Evolutionary conservation across 35 echinoderm and acorn worm species (phyloP), one percentile per base, ranked within the genome.

Genomic region (Stichopus chloronotus): DNA sequence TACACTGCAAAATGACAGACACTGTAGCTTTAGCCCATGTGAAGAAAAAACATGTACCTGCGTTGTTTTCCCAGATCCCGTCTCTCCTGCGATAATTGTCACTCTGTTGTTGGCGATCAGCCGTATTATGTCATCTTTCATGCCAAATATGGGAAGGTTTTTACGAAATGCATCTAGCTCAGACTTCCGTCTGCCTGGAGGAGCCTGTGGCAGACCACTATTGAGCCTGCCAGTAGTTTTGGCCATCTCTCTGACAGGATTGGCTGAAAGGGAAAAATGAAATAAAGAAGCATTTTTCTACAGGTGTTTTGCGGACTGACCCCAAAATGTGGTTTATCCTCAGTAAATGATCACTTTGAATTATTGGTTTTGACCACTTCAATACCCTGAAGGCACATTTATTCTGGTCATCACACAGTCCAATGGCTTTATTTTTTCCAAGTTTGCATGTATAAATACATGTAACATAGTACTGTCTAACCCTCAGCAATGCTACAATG

Each of bases 51-150:
- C 30, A 43, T 43, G 16, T 92, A 99, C 97, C 97, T 99, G 97
- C 53, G 97, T 99, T n/a, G 97, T 99, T 79, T 99, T 99, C 21
- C 97, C 97, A 53, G 97, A 99, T 24, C 97, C 97, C n/a, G 97
- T 99, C 63, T 99, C 97, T 12, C 97, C 97, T 52, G 84, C 82
- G 55, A 99, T 96, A 3, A 99, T 92, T 5, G 94, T 55, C 19
- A 99, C 97, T 25, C 90, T 91, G 89, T 94, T 96, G 17, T 58
- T 91, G 76, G 94, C 83, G 5, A 99, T 92, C 9, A 92, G 23
- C 78, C 82, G 22, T 12, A 99, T 21, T 9, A 99, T 92, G 3
- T 95, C 92, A 65, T 93, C 76, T 21, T 87, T 71, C 94, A 95
- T 99, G 4, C 61, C 57, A 92, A 92, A 96, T 20, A 99, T 93